phyloP scores from a whole-genome alignment of 2,797 vertebrate species.

The Epinephelus coioides region DNA sequence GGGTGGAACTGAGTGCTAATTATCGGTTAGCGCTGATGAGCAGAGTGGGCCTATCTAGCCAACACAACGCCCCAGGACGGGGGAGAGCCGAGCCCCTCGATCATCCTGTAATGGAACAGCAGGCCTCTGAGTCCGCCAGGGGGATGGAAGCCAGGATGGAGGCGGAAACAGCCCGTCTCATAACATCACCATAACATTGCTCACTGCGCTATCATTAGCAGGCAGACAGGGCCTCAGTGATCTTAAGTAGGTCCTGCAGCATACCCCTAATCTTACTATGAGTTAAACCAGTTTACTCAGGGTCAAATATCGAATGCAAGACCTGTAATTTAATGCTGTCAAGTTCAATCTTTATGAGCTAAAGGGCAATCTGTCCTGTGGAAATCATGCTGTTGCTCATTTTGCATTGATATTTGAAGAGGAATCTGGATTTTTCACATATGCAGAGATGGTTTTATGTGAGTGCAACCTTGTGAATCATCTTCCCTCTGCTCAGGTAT shows the following conservation, averaged over 20 bases:
- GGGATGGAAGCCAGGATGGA: conserved; percentile 63
- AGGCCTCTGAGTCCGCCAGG: conserved; percentile 61
- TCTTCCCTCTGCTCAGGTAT: conserved; percentile 11
- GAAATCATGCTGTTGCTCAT: conserved; percentile 9
- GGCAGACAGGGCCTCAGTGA: conserved; percentile 49
- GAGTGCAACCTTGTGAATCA: conserved; percentile 16
- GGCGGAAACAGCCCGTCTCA: conserved; percentile 63
- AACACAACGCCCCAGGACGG: conserved; percentile 66
- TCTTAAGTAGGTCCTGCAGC: conserved; percentile 64
- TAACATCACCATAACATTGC: conserved; percentile 63
- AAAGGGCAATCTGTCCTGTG: conserved; percentile 35
- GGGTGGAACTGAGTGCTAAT: conserved; percentile 85
- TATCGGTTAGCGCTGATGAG: conserved; percentile 82
- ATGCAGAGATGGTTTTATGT: background rate
- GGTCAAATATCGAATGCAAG: conserved; percentile 56
- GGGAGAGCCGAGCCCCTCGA: conserved; percentile 71
- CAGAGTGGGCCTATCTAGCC: conserved; percentile 75
- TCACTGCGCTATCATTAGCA: conserved; percentile 66
- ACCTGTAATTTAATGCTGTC: conserved; percentile 42
- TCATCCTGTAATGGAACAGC: conserved; percentile 79
- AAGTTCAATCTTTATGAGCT: conserved; percentile 41
- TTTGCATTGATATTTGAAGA: background rate
- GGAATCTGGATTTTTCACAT: conserved; percentile 11
- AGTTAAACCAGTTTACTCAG: conserved; percentile 41
- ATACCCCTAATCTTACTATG: conserved; percentile 25